Evolutionary conservation across 1,140 invertebrate species (phyloP), one percentile per base, ranked within the genome.

Genomic region (Tyrophagus putrescentiae): DNA sequence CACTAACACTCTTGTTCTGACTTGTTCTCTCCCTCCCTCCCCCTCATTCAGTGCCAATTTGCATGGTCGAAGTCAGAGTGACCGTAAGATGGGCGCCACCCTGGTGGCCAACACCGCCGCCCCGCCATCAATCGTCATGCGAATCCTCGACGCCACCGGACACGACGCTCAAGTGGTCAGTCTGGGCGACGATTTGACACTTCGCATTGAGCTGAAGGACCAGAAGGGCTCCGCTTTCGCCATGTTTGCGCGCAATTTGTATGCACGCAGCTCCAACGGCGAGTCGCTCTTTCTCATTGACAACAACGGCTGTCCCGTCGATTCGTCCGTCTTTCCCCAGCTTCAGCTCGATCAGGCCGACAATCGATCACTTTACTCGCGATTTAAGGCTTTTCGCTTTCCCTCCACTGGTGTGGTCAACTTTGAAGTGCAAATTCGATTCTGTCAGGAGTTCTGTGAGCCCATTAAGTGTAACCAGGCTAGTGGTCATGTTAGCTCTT

Each of bases 371-470:
- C 64, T 77, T 21, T 70, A 68, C 62, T 69, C 72, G 11, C 70
- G 72, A 64, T 77, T 77, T 68, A 76, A 76, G 64, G 76, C 76
- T 25, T 77, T 77, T 67, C 66, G 76, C 9, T 77, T 77, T 65
- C 75, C 76, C 28, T 74, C 75, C 18, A 76, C 76, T 7, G 72
- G 76, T 2, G 69, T 72, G 16, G 75, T 77, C 42, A 76, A 77
- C 64, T 77, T 77, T 62, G 73, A 76, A 33, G 76, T 74, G 11
- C 76, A 75, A n/a, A 73, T 77, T n/a, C 68, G 73, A 42, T 77
- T 77, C 66, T 77, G 76, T 64, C 75, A 75, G 60, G 75, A 77
- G 36, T 61, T 68, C 25, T 77, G 76, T 64, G 70, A 73, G 64
- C 74, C 74, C 60, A 73, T 77, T 66, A 66, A 64, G 42, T 65